These are phyloP conservation scores for Phoxinus dragarum DNA, from an alignment of 2,797 vertebrate genomes.

Conservation along the genomic window DNA sequence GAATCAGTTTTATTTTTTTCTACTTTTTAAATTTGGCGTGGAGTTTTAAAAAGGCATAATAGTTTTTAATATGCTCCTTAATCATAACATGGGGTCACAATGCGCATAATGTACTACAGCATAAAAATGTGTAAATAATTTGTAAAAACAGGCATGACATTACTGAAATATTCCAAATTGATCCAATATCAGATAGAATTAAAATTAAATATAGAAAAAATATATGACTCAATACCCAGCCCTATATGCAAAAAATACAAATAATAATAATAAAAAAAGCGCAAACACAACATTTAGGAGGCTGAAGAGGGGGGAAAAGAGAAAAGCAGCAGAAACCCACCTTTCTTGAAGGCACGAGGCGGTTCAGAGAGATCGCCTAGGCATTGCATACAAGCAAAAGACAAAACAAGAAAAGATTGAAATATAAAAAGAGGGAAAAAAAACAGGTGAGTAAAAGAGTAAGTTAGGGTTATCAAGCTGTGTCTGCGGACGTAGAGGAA, in stretches of 20 bases:
- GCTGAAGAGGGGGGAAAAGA: constrained; percentile 61
- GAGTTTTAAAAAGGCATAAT: neutral
- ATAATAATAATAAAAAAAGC: neutral
- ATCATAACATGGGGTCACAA: neutral
- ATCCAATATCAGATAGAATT: neutral
- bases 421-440: constrained; percentile 74
- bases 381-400: constrained; percentile 88
- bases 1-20: neutral
- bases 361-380: constrained; percentile 97
- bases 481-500: constrained; percentile 70
- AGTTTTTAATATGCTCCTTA: neutral
- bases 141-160: neutral
- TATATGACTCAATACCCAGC: constrained; percentile 51
- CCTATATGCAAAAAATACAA: constrained; percentile 29
- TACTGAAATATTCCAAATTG: neutral
- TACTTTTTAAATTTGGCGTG: neutral
- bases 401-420: constrained; percentile 64
- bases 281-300: constrained; percentile 1
- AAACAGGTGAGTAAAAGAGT: constrained; percentile 75
- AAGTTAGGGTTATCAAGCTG: constrained; percentile 76
- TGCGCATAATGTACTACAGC: neutral
- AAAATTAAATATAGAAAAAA: neutral
- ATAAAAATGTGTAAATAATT: neutral
- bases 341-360: constrained; percentile 98
- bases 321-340: constrained; percentile 84